Evolutionary conservation across 1,140 invertebrate species (phyloP).

Genomic region (Pseudomyrmex dendroicus): DNA sequence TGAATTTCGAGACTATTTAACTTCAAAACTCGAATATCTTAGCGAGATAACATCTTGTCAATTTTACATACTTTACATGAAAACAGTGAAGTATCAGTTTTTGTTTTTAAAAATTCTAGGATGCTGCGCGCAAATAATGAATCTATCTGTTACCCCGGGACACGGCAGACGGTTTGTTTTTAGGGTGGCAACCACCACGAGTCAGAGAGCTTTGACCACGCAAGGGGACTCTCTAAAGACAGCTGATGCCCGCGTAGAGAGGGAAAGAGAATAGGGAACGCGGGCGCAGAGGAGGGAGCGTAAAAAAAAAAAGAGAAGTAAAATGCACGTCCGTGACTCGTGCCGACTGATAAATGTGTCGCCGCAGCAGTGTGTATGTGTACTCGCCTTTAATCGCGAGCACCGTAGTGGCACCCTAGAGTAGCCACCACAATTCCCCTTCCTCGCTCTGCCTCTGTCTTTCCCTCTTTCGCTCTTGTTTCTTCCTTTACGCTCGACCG

Average conservation of each 20-base stretch:
- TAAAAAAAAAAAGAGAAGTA: conserved; percentile 75
- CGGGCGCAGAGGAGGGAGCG: conserved; percentile 13
- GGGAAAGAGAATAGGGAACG: not conserved
- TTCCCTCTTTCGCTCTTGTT: conserved; percentile 54
- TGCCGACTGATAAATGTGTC: conserved; percentile 79
- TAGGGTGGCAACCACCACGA: conserved; percentile 54
- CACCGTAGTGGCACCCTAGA: conserved; percentile 64
- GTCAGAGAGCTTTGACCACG: conserved; percentile 12
- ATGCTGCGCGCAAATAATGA: conserved; percentile 45
- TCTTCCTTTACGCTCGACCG: conserved; percentile 38
- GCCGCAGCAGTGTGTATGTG: conserved; percentile 63
- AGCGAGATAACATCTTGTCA: too few species aligned
- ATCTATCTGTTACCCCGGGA: conserved; percentile 62
- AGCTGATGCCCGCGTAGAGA: conserved; percentile 77
- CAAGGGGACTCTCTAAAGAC: conserved; percentile 70
- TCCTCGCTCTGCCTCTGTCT: conserved; percentile 51
- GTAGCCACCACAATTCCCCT: conserved; percentile 64
- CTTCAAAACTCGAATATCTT: too few species aligned
- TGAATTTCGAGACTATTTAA: too few species aligned
- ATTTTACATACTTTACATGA: too few species aligned
- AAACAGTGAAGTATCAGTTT: too few species aligned
- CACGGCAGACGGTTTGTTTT: conserved; percentile 51
- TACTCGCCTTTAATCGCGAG: conserved; percentile 66
- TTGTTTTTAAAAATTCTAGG: conserved; percentile 22
- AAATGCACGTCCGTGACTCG: conserved; percentile 78